Evolutionary conservation across 2,797 vertebrate species (phyloP).

Genomic region (Sitta carolinensis): DNA sequence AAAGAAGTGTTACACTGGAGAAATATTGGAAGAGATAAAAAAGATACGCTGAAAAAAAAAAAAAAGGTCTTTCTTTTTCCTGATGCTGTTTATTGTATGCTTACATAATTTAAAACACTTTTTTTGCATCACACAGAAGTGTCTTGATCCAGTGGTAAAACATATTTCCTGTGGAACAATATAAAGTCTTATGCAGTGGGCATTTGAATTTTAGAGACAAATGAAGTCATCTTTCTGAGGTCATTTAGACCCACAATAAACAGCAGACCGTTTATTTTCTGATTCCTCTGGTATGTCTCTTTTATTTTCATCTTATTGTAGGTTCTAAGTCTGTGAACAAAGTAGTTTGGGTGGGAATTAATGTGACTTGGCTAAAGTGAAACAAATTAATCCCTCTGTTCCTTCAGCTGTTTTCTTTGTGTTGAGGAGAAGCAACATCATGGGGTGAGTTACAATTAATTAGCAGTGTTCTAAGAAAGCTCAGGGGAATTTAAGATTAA

Average conservation of each 20-base stretch:
- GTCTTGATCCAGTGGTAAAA: constrained; percentile 1
- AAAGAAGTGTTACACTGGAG: neutral
- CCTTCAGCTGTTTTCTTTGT: neutral
- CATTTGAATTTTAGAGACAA: constrained; percentile 10
- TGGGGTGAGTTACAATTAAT: neutral
- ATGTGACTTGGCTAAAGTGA: neutral
- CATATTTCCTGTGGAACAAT: constrained; percentile 15
- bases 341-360: neutral
- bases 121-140: neutral
- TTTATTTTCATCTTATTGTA: neutral
- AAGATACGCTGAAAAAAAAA: neutral
- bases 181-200: neutral
- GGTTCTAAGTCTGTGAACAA: neutral
- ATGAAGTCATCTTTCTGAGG: constrained; percentile 1
- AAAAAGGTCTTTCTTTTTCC: constrained; percentile 4
- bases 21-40: neutral
- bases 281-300: neutral
- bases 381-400: neutral
- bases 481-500: neutral
- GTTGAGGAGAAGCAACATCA: neutral
- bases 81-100: constrained; percentile 41
- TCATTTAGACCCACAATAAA: constrained; percentile 52
- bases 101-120: neutral
- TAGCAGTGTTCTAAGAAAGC: neutral
- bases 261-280: constrained; percentile 19